phyloP scores from a whole-genome alignment of 2,113 vertebrate genomes.

The Pandion haliaetus region DNA sequence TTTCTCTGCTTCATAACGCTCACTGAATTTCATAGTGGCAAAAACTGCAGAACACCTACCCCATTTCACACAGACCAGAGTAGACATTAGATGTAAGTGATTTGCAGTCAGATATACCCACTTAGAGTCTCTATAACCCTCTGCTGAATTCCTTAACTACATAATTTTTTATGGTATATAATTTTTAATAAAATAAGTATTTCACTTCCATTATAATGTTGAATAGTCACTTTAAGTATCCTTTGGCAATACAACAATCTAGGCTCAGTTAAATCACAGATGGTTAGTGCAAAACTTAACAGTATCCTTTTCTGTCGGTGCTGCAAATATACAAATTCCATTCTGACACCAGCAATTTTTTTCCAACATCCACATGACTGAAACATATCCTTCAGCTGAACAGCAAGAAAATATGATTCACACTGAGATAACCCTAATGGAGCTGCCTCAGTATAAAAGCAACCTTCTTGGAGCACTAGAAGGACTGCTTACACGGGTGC shows the following conservation, averaged over 20 bases:
- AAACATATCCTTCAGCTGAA: not conserved
- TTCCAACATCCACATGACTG: not conserved
- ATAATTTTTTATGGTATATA: not conserved
- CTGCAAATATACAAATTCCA: not conserved
- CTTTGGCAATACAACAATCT: not conserved
- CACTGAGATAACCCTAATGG: not conserved
- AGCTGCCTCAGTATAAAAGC: not conserved
- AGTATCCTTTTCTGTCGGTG: not conserved
- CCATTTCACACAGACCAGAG: not conserved
- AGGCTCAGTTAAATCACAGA: not conserved
- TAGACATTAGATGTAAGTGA: not conserved
- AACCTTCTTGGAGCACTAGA: not conserved
- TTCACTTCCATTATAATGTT: not conserved
- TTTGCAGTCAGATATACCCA: not conserved
- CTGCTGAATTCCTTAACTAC: not conserved
- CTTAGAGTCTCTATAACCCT: not conserved
- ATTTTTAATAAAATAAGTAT: not conserved
- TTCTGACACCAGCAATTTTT: not conserved
- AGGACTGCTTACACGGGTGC: accelerated
- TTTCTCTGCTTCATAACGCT: not conserved
- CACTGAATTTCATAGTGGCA: not conserved
- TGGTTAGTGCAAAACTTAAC: not conserved
- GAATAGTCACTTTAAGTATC: not conserved
- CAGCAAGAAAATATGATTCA: not conserved
- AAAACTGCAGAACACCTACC: not conserved